These are phyloP conservation scores for Nycticorax nycticorax DNA, from an alignment of 2,113 vertebrate species.

Conservation along the genomic window DNA sequence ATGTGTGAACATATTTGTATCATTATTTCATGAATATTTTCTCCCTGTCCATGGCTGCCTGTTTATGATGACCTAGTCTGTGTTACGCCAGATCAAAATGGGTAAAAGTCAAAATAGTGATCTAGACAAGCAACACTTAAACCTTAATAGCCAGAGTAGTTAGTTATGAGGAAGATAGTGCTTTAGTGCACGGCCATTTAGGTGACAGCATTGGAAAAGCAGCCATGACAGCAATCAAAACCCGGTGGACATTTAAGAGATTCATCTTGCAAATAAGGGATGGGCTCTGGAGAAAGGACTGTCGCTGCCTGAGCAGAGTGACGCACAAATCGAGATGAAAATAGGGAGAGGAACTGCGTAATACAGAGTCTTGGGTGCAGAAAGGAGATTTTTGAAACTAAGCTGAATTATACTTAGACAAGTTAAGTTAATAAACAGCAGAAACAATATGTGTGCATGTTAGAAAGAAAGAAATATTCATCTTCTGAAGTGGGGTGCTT, in stretches of 20 bases:
- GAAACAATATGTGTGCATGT: rapidly evolving
- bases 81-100: background rate
- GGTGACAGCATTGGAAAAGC: background rate
- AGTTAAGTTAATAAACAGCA: background rate
- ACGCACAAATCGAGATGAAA: rapidly evolving
- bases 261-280: background rate
- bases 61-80: background rate
- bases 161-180: background rate
- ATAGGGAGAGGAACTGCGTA: background rate
- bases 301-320: background rate
- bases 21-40: background rate
- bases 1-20: background rate
- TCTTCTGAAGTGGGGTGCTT: background rate
- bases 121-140: background rate
- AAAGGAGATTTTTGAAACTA: background rate
- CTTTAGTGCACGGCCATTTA: background rate
- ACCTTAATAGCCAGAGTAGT: background rate
- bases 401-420: background rate
- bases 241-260: background rate
- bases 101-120: background rate
- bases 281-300: background rate
- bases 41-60: background rate
- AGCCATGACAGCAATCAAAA: background rate
- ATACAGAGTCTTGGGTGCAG: background rate
- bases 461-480: background rate